A percentile compares a stretch with the other conserved stretches of the same genome.
phyloP scores from a whole-genome alignment of 2,113 vertebrate genomes.

The Cyanoramphus novaezelandiae region DNA sequence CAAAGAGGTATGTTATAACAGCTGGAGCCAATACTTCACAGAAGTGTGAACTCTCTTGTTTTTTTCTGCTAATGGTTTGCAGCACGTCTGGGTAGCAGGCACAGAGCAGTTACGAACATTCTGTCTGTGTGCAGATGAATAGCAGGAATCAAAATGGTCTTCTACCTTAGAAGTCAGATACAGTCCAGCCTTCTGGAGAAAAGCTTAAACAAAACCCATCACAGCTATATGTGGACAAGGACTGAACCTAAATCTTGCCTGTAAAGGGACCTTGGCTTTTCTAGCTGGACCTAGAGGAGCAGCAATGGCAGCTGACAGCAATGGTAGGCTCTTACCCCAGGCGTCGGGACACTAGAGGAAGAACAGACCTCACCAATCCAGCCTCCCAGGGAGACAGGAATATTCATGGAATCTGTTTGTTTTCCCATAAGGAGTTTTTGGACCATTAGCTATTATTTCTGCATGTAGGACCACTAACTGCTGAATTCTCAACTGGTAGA shows the following conservation, averaged over 20 bases:
- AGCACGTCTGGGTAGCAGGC: neutral
- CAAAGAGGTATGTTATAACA: neutral
- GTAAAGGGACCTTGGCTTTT: neutral
- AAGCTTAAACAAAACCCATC: neutral
- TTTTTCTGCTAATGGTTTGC: neutral
- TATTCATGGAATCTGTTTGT: neutral
- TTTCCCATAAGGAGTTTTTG: neutral
- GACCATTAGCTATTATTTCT: neutral
- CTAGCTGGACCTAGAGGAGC: neutral
- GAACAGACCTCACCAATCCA: accelerated
- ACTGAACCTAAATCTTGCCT: neutral
- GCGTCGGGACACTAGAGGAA: neutral
- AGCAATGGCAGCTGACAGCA: neutral
- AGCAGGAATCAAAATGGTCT: neutral
- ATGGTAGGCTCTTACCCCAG: neutral
- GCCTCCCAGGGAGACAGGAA: accelerated
- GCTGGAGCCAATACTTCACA: neutral
- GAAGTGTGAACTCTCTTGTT: neutral
- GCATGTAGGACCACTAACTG: neutral
- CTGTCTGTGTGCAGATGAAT: neutral
- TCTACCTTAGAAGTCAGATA: neutral
- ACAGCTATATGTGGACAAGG: accelerated
- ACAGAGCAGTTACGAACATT: neutral
- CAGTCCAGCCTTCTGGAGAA: neutral
- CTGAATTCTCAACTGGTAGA: accelerated